phyloP scores from a whole-genome alignment of 2,797 vertebrate genomes.

The Tolypeutes matacus region DNA sequence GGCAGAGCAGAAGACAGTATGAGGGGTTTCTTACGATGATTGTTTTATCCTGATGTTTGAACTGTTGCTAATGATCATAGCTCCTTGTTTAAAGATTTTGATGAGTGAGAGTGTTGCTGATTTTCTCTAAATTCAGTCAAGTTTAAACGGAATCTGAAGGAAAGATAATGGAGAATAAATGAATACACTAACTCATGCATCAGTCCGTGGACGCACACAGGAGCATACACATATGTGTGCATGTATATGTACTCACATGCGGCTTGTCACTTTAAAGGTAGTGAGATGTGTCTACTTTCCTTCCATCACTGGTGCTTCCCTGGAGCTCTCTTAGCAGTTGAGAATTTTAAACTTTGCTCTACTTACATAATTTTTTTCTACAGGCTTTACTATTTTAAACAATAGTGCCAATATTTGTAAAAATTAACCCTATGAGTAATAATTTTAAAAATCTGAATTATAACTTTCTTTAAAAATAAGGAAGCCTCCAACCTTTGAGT shows the following conservation, averaged over 20 bases:
- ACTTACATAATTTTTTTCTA: no score
- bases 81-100: neutral
- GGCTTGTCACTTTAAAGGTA: neutral
- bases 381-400: neutral
- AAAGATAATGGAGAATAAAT: neutral
- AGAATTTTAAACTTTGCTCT: no score
- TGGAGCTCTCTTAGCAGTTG: no score
- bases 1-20: neutral
- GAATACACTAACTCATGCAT: neutral
- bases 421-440: neutral
- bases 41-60: neutral
- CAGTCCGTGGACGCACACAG: neutral
- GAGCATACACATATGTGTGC: neutral
- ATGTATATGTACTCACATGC: no score
- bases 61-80: neutral
- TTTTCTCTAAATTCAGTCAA: slow-evolving; percentile 62
- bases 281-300: neutral
- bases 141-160: neutral
- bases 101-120: neutral
- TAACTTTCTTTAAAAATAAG: neutral
- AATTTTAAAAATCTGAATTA: neutral
- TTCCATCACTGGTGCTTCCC: neutral
- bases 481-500: no score
- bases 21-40: neutral
- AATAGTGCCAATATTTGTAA: neutral